A percentile compares a stretch with the other conserved stretches of the same genome.
Conservation (phyloP, 2,888 invertebrate species). For the Erebia ligea region DNA sequence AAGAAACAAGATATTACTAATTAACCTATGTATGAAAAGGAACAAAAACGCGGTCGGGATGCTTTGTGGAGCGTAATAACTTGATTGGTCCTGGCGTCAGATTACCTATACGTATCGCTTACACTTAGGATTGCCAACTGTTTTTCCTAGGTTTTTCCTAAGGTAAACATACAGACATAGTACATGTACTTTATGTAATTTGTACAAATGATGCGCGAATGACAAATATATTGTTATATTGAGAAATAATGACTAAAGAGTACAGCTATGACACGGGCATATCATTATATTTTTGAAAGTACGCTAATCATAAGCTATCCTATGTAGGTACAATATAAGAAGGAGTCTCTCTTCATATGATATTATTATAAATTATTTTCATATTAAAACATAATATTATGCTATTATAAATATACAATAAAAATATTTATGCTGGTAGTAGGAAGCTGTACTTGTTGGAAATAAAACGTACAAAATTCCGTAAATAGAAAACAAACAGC, state of each 20-base stretch:
- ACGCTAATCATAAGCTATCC: too few species aligned
- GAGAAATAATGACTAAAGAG: too few species aligned
- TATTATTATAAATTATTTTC: too few species aligned
- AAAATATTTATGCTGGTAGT: too few species aligned
- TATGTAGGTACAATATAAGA: too few species aligned
- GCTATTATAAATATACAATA: too few species aligned
- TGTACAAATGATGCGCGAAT: background rate
- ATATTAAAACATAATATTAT: too few species aligned
- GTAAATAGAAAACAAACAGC: slow-evolving; percentile 34
- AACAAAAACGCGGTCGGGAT: slow-evolving; percentile 27
- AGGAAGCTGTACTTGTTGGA: background rate
- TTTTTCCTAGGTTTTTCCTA: background rate
- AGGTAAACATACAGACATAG: background rate
- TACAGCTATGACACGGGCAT: too few species aligned
- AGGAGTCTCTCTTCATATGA: too few species aligned
- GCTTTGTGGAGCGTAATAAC: slow-evolving; percentile 22
- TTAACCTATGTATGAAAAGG: slow-evolving; percentile 42
- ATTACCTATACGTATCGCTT: slow-evolving; percentile 13
- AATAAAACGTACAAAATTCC: slow-evolving; percentile 14
- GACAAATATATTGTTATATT: too few species aligned
- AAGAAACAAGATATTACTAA: slow-evolving; percentile 45
- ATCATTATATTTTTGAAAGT: too few species aligned
- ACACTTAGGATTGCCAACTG: background rate
- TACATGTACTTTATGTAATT: background rate
- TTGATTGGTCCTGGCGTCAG: slow-evolving; percentile 15